phyloP scores from a whole-genome alignment of 1,140 invertebrate genomes.

The Drosophila hydei region DNA sequence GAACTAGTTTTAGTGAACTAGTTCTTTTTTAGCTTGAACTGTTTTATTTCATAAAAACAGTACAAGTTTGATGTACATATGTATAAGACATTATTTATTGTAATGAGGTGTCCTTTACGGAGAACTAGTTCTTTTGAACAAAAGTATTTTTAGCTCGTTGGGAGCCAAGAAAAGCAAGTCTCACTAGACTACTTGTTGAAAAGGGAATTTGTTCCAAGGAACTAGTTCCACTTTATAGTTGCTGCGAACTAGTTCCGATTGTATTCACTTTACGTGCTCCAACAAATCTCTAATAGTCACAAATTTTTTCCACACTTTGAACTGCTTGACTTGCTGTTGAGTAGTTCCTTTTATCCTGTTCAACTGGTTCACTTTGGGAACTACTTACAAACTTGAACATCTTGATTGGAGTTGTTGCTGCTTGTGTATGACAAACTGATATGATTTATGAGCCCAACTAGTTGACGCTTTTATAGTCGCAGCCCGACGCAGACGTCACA shows the following conservation, averaged over 20 bases:
- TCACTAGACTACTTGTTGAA: neutral
- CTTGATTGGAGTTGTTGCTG: slow-evolving; percentile 57
- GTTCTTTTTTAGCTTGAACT: no score
- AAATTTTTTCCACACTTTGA: neutral
- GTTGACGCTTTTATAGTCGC: slow-evolving; percentile 61
- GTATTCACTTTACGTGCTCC: neutral
- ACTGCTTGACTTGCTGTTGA: neutral
- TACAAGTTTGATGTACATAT: no score
- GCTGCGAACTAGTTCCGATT: slow-evolving; percentile 7
- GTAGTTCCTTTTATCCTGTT: neutral
- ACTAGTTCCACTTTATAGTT: slow-evolving; percentile 2
- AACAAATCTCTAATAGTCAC: neutral
- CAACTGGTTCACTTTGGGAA: neutral
- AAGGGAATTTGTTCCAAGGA: neutral
- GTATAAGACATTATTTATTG: no score
- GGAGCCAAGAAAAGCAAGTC: no score
- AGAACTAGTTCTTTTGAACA: slow-evolving; percentile 7
- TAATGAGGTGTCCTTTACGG: no score
- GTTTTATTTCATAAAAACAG: no score
- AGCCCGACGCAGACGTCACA: slow-evolving; percentile 17
- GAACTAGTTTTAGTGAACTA: neutral
- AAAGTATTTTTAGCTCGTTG: no score
- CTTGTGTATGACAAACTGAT: slow-evolving; percentile 70
- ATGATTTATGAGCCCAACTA: slow-evolving; percentile 52
- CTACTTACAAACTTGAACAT: slow-evolving; percentile 83